Percentiles rank a stretch among this genome's conserved stretches.
Evolutionary conservation across 1,140 invertebrate genomes (phyloP).

Genomic region (Sminthurides bifidus): DNA sequence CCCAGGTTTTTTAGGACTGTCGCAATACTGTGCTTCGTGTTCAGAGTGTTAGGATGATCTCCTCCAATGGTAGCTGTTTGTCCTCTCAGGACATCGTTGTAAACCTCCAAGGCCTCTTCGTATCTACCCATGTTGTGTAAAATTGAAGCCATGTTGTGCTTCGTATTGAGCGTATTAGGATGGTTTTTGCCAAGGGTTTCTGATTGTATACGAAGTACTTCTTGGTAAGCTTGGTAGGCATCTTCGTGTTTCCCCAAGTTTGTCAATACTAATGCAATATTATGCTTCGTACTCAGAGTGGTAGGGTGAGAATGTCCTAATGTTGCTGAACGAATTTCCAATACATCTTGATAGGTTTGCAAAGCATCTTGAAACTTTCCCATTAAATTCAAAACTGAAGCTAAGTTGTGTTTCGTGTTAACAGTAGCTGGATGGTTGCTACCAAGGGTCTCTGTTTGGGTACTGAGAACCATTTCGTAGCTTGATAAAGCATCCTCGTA

Average conservation of each 20-base stretch:
- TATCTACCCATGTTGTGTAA: slow-evolving; percentile 1
- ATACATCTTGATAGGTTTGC: not conserved
- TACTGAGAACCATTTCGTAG: not conserved
- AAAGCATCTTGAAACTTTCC: not conserved
- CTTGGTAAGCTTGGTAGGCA: not conserved
- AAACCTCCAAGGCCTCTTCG: slow-evolving; percentile 31
- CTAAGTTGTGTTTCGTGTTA: not conserved
- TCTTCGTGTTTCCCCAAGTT: not conserved
- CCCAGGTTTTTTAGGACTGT: slow-evolving; percentile 1
- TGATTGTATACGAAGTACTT: not conserved
- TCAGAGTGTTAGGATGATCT: slow-evolving; percentile 19
- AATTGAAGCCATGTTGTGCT: not conserved
- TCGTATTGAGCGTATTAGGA: not conserved
- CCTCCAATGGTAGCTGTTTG: slow-evolving; percentile 28
- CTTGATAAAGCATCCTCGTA: not conserved
- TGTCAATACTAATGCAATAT: not conserved
- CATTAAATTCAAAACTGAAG: not conserved
- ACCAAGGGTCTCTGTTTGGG: not conserved
- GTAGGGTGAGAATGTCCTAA: not conserved
- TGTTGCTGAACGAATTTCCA: not conserved
- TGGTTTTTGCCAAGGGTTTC: not conserved
- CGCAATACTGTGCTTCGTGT: slow-evolving; percentile 26
- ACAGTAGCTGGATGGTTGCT: not conserved
- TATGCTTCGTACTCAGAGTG: not conserved
- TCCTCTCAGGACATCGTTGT: slow-evolving; percentile 23